Percentiles rank a stretch among this genome's conserved stretches.
phyloP scores from a whole-genome alignment of 1,140 invertebrate species.

The Diabrotica undecimpunctata region DNA sequence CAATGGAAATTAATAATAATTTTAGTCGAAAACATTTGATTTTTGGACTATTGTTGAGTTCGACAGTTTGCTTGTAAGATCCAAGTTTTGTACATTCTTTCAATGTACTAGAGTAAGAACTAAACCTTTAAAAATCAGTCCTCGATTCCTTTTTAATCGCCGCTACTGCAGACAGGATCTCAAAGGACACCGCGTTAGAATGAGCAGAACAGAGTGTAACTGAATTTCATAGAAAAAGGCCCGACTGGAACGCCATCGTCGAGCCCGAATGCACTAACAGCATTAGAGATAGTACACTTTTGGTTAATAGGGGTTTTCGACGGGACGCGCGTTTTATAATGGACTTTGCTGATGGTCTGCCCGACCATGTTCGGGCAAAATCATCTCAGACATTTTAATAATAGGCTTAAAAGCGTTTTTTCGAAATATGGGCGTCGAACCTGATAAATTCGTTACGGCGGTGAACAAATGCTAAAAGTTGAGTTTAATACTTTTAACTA shows the following conservation, averaged over 20 bases:
- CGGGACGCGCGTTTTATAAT: conserved; percentile 39
- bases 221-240: conserved; percentile 40
- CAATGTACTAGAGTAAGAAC: too few species aligned
- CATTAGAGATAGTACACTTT: conserved; percentile 45
- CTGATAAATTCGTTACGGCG: not conserved
- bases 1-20: too few species aligned
- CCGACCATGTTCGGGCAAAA: conserved; percentile 1
- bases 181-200: not conserved
- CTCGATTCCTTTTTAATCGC: too few species aligned
- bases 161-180: not conserved
- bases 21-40: too few species aligned
- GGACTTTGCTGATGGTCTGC: conserved; percentile 41
- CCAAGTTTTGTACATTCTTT: too few species aligned
- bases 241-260: conserved; percentile 27
- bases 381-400: conserved; percentile 2
- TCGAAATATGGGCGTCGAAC: not conserved
- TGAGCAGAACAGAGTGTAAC: conserved; percentile 37
- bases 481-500: not conserved
- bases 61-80: too few species aligned
- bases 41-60: too few species aligned
- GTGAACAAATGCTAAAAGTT: not conserved
- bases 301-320: conserved; percentile 45
- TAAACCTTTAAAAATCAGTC: too few species aligned
- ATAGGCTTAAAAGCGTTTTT: not conserved
- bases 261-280: conserved; percentile 40